Evolutionary conservation across 2,797 vertebrate genomes (phyloP).

Genomic region (Sylvia borin): DNA sequence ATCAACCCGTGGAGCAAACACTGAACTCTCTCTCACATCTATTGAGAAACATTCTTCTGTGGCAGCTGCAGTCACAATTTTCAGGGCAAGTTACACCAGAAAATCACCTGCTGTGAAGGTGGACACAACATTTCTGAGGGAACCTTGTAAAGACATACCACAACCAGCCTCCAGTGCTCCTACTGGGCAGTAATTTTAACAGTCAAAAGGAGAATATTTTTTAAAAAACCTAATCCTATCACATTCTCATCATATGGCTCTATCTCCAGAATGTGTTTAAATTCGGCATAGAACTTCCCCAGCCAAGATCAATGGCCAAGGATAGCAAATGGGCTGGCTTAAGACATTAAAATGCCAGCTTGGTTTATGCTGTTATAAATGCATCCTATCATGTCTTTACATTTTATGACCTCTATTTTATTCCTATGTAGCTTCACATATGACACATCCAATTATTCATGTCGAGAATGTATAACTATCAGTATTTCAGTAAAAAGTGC

Average conservation of each 20-base stretch:
- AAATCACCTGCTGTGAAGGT: not conserved
- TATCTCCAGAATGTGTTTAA: slow-evolving; percentile 14
- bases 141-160: not conserved
- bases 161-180: not conserved
- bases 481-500: slow-evolving; percentile 63
- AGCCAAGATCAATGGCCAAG: slow-evolving; percentile 52
- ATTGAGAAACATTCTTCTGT: not conserved
- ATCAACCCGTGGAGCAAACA: not conserved
- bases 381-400: slow-evolving; percentile 71
- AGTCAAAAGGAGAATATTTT: not conserved
- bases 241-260: not conserved
- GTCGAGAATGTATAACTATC: slow-evolving; percentile 69
- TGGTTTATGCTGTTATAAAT: slow-evolving; percentile 77
- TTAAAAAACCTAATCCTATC: not conserved
- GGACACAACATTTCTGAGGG: not conserved
- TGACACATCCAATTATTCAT: slow-evolving; percentile 75
- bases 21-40: not conserved
- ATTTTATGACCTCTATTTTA: slow-evolving; percentile 76
- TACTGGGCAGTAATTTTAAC: not conserved
- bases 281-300: slow-evolving; percentile 10
- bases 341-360: slow-evolving; percentile 73
- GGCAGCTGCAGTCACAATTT: not conserved
- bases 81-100: not conserved
- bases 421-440: slow-evolving; percentile 71
- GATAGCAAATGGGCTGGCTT: slow-evolving; percentile 52